phyloP scores from a whole-genome alignment of 2,797 vertebrate genomes.

The Aythya fuligula region DNA sequence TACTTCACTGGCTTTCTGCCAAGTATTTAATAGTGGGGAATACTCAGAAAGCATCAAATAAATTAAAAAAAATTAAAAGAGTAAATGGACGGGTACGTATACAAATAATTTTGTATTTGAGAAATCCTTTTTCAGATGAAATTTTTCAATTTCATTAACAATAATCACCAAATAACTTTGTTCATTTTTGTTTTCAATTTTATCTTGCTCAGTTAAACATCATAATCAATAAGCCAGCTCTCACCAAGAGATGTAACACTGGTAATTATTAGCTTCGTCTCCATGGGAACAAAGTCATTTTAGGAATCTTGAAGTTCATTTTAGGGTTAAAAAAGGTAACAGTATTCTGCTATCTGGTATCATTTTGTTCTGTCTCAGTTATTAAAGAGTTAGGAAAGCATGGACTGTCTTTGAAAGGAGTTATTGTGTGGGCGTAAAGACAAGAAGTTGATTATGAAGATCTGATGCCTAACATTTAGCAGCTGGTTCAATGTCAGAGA shows the following conservation, averaged over 20 bases:
- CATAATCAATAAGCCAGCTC: background rate
- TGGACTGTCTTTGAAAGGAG: background rate
- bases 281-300: background rate
- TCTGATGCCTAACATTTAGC: background rate
- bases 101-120: background rate
- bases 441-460: background rate
- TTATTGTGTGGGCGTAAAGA: background rate
- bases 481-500: background rate
- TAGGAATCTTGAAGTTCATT: background rate
- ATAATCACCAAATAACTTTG: background rate
- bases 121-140: conserved; percentile 2
- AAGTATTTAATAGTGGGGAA: conserved; percentile 7
- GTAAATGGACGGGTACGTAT: background rate
- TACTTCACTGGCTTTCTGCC: conserved; percentile 21
- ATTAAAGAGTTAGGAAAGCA: background rate
- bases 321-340: background rate
- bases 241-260: background rate
- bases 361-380: background rate
- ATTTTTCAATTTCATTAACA: background rate
- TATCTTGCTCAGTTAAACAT: background rate
- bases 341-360: background rate
- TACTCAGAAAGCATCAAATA: conserved; percentile 6
- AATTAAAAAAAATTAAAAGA: background rate
- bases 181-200: background rate
- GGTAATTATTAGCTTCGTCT: background rate